Conservation (phyloP, 2,888 invertebrate species). For the Antheraea yamamai region DNA sequence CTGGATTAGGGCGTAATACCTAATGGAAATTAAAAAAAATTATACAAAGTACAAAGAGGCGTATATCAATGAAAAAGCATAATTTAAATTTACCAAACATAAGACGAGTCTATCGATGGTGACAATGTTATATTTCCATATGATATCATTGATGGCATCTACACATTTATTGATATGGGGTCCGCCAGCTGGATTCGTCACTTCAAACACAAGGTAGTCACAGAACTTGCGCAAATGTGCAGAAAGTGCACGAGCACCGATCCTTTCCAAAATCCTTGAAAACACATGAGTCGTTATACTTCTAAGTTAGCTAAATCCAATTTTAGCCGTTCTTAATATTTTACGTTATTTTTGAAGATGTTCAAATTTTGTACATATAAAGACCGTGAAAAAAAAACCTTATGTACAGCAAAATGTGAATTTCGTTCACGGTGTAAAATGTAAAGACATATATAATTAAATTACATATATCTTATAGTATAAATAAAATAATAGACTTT, state of each 20-base stretch:
- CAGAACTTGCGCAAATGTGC: conserved; percentile 96
- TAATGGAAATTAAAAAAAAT: conserved; percentile 39
- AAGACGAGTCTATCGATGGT: conserved; percentile 96
- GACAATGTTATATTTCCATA: conserved; percentile 98
- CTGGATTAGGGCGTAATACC: conserved; percentile 92
- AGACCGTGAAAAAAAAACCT: too few species aligned
- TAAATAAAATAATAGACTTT: too few species aligned
- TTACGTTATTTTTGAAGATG: too few species aligned
- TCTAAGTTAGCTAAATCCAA: not conserved
- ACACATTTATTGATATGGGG: conserved; percentile 96
- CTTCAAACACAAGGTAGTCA: conserved; percentile 96
- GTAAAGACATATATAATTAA: too few species aligned
- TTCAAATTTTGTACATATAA: too few species aligned
- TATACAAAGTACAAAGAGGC: not conserved
- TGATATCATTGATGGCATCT: conserved; percentile 97
- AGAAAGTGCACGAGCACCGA: conserved; percentile 95
- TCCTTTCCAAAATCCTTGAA: conserved; percentile 93
- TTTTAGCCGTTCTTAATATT: too few species aligned
- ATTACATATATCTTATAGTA: too few species aligned
- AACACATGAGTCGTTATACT: not conserved
- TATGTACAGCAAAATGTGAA: too few species aligned
- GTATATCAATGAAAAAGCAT: not conserved
- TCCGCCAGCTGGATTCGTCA: conserved; percentile 93
- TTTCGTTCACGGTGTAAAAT: too few species aligned
- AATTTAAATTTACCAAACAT: conserved; percentile 85